A percentile compares a stretch with the other conserved stretches of the same genome.
Evolutionary conservation across 2,797 vertebrate genomes (phyloP).

Genomic region (Karalla daura): DNA sequence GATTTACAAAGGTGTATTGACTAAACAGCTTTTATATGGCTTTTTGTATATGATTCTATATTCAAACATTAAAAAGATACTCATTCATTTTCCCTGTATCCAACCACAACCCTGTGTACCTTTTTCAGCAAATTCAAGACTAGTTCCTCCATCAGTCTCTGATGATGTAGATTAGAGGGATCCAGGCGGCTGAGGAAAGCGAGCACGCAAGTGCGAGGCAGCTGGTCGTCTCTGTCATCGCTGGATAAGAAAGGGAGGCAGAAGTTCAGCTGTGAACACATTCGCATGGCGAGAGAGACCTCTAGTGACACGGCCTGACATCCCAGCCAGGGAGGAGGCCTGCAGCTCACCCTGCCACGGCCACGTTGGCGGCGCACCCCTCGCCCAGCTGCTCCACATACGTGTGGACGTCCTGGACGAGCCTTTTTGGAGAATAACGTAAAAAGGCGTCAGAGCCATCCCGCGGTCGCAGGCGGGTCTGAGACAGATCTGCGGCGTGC

Average conservation of each 20-base stretch:
- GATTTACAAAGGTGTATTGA: neutral
- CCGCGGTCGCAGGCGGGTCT: neutral
- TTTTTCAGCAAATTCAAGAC: slow-evolving; percentile 88
- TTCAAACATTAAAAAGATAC: neutral
- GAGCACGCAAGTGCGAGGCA: slow-evolving; percentile 88
- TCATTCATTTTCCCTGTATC: neutral
- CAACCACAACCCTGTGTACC: slow-evolving; percentile 74
- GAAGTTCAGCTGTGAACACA: neutral
- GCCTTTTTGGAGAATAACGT: slow-evolving; percentile 74
- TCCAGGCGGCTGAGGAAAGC: slow-evolving; percentile 90
- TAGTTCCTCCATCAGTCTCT: slow-evolving; percentile 87
- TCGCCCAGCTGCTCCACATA: slow-evolving; percentile 90
- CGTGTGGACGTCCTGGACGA: slow-evolving; percentile 90
- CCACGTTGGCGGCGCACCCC: slow-evolving; percentile 85
- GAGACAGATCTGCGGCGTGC: neutral
- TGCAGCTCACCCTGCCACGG: slow-evolving; percentile 83
- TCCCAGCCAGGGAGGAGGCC: neutral
- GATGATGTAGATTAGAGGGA: slow-evolving; percentile 81
- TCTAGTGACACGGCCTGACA: slow-evolving; percentile 47
- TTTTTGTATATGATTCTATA: neutral
- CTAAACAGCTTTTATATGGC: neutral
- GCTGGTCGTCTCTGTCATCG: slow-evolving; percentile 89
- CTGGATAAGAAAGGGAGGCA: slow-evolving; percentile 76
- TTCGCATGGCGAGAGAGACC: slow-evolving; percentile 19
- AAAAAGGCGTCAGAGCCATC: too few species aligned